Percentiles rank a stretch among this genome's conserved stretches.
phyloP scores from a whole-genome alignment of 23 tunicate genomes.

The Trididemnum miniatum region DNA sequence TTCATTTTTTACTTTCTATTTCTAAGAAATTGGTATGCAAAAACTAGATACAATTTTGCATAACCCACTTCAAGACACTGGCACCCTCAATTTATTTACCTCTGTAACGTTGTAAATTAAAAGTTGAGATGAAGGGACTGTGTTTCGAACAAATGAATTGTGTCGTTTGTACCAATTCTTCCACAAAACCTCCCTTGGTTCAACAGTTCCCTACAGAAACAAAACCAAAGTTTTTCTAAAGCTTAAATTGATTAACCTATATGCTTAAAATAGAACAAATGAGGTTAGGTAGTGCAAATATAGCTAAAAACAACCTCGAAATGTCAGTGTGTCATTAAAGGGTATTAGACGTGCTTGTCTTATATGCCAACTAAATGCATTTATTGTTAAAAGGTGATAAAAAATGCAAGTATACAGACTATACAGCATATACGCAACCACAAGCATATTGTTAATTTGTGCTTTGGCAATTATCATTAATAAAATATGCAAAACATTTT shows the following conservation, averaged over 20 bases:
- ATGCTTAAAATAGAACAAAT: neutral
- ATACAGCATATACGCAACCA: too few relatives aligned
- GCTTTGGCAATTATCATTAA: too few relatives aligned
- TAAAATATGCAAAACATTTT: too few relatives aligned
- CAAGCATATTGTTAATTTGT: too few relatives aligned
- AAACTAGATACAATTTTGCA: too few relatives aligned
- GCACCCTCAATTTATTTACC: conserved; percentile 36
- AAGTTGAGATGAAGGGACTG: conserved; percentile 43
- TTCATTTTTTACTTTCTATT: too few relatives aligned
- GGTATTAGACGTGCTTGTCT: neutral
- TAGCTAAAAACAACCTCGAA: neutral
- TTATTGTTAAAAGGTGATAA: too few relatives aligned
- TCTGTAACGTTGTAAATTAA: conserved; percentile 32
- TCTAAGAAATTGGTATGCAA: too few relatives aligned
- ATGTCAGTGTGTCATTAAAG: neutral
- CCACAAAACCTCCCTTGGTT: conserved; percentile 40
- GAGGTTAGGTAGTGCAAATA: neutral
- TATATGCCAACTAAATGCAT: too few relatives aligned
- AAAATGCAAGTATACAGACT: too few relatives aligned
- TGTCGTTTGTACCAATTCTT: conserved; percentile 37
- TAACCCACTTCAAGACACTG: too few relatives aligned
- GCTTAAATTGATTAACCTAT: neutral
- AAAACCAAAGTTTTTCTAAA: too few relatives aligned
- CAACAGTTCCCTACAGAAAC: conserved; percentile 11
- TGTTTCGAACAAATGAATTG: conserved; percentile 29